These are phyloP conservation scores for Coecobrya sp. DNA, from an alignment of 2,888 invertebrate genomes.

Conservation along the genomic window DNA sequence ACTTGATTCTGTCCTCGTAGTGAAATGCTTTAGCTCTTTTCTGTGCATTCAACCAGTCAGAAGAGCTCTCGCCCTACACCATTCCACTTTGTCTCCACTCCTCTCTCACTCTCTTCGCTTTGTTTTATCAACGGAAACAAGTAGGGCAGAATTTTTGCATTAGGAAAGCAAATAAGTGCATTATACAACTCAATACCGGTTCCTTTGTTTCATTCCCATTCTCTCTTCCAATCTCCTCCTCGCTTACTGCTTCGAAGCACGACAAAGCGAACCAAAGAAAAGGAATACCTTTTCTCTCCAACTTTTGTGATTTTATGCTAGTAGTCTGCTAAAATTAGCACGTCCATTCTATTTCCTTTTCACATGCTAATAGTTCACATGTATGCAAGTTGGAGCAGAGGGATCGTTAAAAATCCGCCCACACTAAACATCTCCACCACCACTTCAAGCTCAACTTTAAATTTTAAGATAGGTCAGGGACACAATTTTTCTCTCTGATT, in stretches of 20 bases:
- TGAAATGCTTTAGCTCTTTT: not conserved
- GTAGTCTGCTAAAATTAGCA: not conserved
- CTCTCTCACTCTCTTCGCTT: not conserved
- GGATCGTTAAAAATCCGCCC: constrained; percentile 18
- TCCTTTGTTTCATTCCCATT: not conserved
- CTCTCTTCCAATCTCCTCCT: constrained; percentile 47
- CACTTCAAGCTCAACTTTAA: constrained; percentile 14
- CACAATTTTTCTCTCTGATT: constrained; percentile 48
- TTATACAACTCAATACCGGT: not conserved
- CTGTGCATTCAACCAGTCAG: constrained; percentile 3
- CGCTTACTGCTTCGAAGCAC: not conserved
- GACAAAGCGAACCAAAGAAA: not conserved
- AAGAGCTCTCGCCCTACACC: not conserved
- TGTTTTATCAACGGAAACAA: not conserved
- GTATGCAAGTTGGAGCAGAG: not conserved
- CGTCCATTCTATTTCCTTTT: not conserved
- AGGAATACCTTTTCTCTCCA: not conserved
- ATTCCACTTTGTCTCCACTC: not conserved
- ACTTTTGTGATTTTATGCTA: not conserved
- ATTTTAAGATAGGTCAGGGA: constrained; percentile 74
- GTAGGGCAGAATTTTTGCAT: not conserved
- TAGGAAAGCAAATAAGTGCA: not conserved
- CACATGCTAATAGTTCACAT: not conserved
- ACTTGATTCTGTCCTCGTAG: constrained; percentile 9
- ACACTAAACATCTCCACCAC: not conserved